Evolutionary conservation across 2,113 vertebrate species (phyloP).

Genomic region (Mionectes macconnelli): DNA sequence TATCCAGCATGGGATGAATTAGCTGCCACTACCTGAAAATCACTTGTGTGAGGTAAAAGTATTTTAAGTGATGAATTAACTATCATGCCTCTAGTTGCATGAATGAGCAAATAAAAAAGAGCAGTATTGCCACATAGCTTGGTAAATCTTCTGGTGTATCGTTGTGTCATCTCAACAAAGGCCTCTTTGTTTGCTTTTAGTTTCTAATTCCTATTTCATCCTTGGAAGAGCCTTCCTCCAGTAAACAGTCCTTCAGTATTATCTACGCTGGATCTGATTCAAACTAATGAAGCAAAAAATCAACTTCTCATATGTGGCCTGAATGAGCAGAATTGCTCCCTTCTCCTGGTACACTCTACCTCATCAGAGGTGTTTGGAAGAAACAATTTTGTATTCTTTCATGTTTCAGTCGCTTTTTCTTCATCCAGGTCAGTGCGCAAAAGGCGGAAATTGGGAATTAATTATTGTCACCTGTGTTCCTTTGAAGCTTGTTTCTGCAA

Average conservation of each 20-base stretch:
- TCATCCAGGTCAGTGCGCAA: not conserved
- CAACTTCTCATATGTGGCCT: not conserved
- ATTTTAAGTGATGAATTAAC: not conserved
- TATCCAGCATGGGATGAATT: not conserved
- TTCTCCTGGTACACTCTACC: not conserved
- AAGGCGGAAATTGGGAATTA: conserved; percentile 37
- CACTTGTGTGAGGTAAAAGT: not conserved
- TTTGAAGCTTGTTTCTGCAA: conserved; percentile 54
- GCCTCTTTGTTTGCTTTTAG: not conserved
- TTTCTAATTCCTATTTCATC: not conserved
- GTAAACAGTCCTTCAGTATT: not conserved
- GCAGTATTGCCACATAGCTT: not conserved
- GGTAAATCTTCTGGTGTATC: not conserved
- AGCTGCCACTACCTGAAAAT: not conserved
- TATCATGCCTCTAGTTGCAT: not conserved
- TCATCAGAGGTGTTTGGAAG: not conserved
- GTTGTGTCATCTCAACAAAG: not conserved
- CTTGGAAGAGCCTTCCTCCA: not conserved
- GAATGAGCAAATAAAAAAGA: not conserved
- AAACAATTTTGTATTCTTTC: not conserved
- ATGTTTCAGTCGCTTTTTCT: not conserved
- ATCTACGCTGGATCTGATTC: not conserved
- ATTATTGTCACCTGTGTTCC: conserved; percentile 25
- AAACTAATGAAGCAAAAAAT: not conserved
- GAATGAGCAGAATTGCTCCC: not conserved